These are phyloP conservation scores for Pseudomugil gertrudae DNA, from an alignment of 2,797 vertebrate species.

Conservation along the genomic window DNA sequence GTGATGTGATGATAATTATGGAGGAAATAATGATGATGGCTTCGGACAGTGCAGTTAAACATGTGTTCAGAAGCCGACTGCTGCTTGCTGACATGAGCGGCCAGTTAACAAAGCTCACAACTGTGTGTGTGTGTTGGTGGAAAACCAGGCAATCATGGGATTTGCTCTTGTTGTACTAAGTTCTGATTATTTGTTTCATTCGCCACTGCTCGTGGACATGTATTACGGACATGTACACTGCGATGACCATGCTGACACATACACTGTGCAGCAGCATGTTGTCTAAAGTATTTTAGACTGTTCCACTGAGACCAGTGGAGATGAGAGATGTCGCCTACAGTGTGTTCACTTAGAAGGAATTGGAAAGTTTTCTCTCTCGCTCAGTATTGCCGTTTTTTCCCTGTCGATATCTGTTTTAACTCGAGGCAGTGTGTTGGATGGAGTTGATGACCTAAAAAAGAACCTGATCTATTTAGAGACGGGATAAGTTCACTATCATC, in stretches of 20 bases:
- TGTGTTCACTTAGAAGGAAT: conserved; percentile 47
- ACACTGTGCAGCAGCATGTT: too few species aligned
- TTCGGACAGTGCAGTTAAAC: conserved; percentile 49
- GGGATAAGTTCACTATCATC: conserved; percentile 56
- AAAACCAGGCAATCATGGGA: conserved; percentile 4
- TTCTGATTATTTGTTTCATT: too few species aligned
- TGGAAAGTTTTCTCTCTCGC: conserved; percentile 30
- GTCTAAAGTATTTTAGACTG: conserved; percentile 32
- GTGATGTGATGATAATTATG: conserved; percentile 67
- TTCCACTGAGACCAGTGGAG: conserved; percentile 30
- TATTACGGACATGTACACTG: too few species aligned
- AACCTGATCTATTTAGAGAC: conserved; percentile 41
- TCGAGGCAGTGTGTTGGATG: conserved; percentile 44
- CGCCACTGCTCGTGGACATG: too few species aligned
- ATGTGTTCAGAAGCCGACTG: conserved; percentile 41
- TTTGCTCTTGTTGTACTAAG: too few species aligned
- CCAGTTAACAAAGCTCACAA: conserved; percentile 14
- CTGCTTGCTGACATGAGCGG: conserved; percentile 15
- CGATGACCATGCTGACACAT: too few species aligned
- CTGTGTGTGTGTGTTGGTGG: conserved; percentile 6
- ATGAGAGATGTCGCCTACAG: conserved; percentile 53
- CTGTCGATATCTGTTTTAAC: conserved; percentile 56
- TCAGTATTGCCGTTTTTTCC: conserved; percentile 26
- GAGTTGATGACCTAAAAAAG: conserved; percentile 52
- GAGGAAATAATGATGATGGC: conserved; percentile 56